Conservation (phyloP, 2,888 invertebrate species). For the Rhopalosiphum nymphaeae region DNA sequence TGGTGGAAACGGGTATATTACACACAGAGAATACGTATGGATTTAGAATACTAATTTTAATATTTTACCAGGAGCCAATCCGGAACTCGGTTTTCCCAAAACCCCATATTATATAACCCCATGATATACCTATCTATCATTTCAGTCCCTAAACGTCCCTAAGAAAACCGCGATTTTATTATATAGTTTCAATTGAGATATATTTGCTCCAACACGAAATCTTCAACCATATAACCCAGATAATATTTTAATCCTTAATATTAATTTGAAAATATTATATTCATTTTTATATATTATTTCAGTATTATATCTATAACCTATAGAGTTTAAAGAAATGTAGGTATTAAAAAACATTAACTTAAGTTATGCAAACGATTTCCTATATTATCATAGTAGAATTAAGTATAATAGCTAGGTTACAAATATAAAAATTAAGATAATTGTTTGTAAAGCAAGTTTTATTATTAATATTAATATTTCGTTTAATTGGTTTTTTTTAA, state of each 20-base stretch:
- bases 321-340: background rate
- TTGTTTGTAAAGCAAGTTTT: background rate
- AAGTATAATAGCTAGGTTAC: background rate
- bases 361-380: background rate
- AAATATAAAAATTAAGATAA: background rate
- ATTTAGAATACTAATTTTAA: slow-evolving; percentile 64
- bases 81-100: slow-evolving; percentile 23
- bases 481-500: background rate
- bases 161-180: background rate
- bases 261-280: background rate
- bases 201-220: background rate
- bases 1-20: slow-evolving; percentile 28
- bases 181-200: slow-evolving; percentile 16
- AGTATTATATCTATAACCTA: background rate
- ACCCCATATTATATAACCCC: slow-evolving; percentile 40
- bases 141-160: background rate
- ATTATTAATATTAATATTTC: background rate
- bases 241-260: background rate
- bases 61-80: slow-evolving; percentile 49
- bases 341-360: background rate
- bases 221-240: background rate
- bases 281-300: background rate
- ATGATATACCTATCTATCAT: background rate
- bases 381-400: background rate
- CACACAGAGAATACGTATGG: slow-evolving; percentile 51